Evolutionary conservation across 2,797 vertebrate species (phyloP).

Genomic region (Pampus argenteus): DNA sequence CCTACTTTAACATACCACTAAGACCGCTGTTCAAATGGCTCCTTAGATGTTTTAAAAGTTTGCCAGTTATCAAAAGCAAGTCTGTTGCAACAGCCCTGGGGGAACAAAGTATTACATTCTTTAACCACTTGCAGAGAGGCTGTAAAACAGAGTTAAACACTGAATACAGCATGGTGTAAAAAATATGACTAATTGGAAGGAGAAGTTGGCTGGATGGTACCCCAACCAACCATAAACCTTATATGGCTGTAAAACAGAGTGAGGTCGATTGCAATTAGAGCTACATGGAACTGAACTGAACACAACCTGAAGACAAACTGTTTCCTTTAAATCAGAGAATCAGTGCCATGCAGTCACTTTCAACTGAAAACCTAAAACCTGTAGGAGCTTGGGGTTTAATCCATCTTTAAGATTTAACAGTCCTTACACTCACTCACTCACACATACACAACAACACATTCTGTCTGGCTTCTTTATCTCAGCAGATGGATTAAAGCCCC

Average conservation of each 20-base stretch:
- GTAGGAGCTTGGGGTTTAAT: no score
- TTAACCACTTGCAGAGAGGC: constrained; percentile 31
- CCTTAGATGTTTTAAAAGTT: constrained; percentile 30
- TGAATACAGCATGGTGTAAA: constrained; percentile 36
- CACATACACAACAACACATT: not conserved
- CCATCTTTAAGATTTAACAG: not conserved
- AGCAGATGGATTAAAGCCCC: constrained; percentile 54
- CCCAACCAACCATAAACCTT: constrained; percentile 44
- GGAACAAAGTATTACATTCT: constrained; percentile 41
- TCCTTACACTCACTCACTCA: constrained; percentile 4
- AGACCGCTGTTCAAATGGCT: constrained; percentile 3
- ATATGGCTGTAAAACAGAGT: constrained; percentile 40
- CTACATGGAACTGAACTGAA: constrained; percentile 2
- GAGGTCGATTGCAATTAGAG: constrained; percentile 17
- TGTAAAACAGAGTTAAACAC: constrained; percentile 47
- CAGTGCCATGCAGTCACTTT: not conserved
- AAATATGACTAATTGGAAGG: constrained; percentile 67
- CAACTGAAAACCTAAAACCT: not conserved
- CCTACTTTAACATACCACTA: not conserved
- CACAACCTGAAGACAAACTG: not conserved
- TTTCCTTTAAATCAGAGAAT: not conserved
- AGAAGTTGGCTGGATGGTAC: constrained; percentile 39
- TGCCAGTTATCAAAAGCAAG: constrained; percentile 34
- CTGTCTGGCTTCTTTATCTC: constrained; percentile 32
- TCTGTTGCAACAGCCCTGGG: constrained; percentile 43